A percentile compares a stretch with the other conserved stretches of the same genome.
Conservation (phyloP, 2,113 vertebrate species). For the Xiphophorus hellerii region DNA sequence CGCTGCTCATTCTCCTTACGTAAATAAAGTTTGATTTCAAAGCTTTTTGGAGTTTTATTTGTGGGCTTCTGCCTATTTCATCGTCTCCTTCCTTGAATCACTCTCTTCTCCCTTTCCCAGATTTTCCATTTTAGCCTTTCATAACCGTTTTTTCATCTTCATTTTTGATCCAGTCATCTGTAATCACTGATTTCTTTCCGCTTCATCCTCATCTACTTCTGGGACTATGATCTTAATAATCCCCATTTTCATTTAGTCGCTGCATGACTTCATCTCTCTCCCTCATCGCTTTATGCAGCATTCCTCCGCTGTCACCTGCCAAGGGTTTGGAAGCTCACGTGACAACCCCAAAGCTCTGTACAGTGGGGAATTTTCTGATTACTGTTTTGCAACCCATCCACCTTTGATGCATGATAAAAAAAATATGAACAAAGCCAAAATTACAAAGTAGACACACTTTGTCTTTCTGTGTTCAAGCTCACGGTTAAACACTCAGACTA, state of each 20-base stretch:
- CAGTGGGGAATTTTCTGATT: constrained; percentile 4
- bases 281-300: constrained; percentile 49
- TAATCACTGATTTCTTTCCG: constrained; percentile 33
- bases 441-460: background rate
- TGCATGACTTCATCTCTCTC: constrained; percentile 63
- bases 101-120: background rate
- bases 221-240: constrained; percentile 28
- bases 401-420: background rate
- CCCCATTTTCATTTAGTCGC: constrained; percentile 30
- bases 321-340: constrained; percentile 11
- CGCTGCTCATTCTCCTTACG: background rate
- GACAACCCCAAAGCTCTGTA: constrained; percentile 7
- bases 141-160: background rate
- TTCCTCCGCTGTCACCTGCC: constrained; percentile 23
- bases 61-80: constrained; percentile 3
- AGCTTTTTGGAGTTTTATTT: constrained; percentile 13
- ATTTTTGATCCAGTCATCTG: constrained; percentile 20
- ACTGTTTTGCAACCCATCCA: constrained; percentile 15
- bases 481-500: background rate
- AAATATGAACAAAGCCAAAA: constrained; percentile 1
- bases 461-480: background rate
- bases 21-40: constrained; percentile 8
- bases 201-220: constrained; percentile 45
- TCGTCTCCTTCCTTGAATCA: background rate
- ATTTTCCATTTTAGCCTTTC: constrained; percentile 7